Conservation (phyloP, 53 echinoderm and acorn worm genomes). For the Paracentrotus lividus region DNA sequence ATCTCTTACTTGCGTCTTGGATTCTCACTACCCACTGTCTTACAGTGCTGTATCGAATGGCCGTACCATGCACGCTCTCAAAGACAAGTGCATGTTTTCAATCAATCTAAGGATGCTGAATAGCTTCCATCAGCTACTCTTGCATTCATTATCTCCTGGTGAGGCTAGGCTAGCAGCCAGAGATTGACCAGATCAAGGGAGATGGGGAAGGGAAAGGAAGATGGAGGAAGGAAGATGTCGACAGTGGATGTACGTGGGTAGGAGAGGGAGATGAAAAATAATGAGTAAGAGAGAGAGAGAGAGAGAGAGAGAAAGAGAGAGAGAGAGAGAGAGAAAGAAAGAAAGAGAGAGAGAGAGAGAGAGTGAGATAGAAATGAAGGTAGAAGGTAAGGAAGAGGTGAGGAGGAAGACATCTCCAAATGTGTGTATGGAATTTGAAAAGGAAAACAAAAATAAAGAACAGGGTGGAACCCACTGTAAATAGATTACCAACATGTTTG, state of each 20-base stretch:
- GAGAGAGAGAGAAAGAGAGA: not conserved
- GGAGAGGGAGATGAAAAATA: not conserved
- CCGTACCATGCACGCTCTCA: constrained; percentile 35
- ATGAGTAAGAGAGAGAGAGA: not conserved
- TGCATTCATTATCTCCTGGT: constrained; percentile 46
- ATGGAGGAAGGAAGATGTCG: not conserved
- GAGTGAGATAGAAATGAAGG: not conserved
- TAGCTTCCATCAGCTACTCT: constrained; percentile 1
- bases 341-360: not conserved
- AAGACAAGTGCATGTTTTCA: constrained; percentile 61
- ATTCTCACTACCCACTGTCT: not conserved
- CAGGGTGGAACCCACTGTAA: not conserved
- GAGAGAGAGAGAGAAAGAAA: not conserved
- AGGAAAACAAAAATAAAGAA: not conserved
- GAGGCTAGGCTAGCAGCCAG: not conserved
- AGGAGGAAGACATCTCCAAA: not conserved
- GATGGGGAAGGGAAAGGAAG: not conserved
- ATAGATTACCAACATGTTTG: not conserved
- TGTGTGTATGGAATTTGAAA: not conserved
- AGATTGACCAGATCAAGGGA: constrained; percentile 5
- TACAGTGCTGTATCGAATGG: constrained; percentile 55
- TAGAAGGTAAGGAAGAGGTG: not conserved
- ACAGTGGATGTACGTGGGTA: too few relatives aligned
- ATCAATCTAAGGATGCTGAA: constrained; percentile 38
- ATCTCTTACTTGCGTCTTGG: constrained; percentile 23